These are phyloP conservation scores for Melieria picta DNA, from an alignment of 2,888 invertebrate species.

Conservation along the genomic window DNA sequence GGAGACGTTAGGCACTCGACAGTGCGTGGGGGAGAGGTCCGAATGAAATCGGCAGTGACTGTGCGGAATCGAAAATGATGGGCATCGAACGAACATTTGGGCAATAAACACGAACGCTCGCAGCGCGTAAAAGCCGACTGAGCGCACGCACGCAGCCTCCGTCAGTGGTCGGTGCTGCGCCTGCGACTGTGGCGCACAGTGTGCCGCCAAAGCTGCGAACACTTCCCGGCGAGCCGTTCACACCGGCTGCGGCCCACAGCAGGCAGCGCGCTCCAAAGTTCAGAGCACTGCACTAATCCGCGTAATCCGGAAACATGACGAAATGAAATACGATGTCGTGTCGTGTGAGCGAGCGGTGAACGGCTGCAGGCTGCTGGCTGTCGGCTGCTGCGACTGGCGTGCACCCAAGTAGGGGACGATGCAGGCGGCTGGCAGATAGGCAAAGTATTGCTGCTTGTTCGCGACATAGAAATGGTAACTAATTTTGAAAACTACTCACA, in stretches of 20 bases:
- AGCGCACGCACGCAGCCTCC: too few relatives aligned
- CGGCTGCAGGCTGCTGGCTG: constrained; percentile 17
- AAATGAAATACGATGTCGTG: constrained; percentile 61
- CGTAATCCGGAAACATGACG: constrained; percentile 63
- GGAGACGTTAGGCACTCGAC: background rate
- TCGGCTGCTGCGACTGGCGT: too few relatives aligned
- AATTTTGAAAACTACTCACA: too few relatives aligned
- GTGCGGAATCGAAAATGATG: background rate
- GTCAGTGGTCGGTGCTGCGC: too few relatives aligned
- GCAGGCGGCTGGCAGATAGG: too few relatives aligned
- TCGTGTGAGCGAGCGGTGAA: constrained; percentile 25
- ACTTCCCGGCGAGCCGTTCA: constrained; percentile 43
- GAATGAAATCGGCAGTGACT: background rate
- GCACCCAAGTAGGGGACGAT: too few relatives aligned
- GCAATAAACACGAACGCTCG: background rate
- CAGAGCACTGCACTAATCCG: constrained; percentile 57
- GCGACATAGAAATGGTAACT: too few relatives aligned
- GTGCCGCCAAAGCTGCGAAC: too few relatives aligned
- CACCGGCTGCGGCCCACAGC: constrained; percentile 42
- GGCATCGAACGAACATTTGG: background rate
- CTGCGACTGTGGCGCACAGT: too few relatives aligned
- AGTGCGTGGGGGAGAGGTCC: too few relatives aligned
- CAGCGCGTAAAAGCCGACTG: too few relatives aligned
- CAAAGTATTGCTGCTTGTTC: too few relatives aligned
- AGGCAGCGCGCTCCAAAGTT: constrained; percentile 52